phyloP scores from a whole-genome alignment of 2,888 invertebrate species.

The Drosophila setosimentum region DNA sequence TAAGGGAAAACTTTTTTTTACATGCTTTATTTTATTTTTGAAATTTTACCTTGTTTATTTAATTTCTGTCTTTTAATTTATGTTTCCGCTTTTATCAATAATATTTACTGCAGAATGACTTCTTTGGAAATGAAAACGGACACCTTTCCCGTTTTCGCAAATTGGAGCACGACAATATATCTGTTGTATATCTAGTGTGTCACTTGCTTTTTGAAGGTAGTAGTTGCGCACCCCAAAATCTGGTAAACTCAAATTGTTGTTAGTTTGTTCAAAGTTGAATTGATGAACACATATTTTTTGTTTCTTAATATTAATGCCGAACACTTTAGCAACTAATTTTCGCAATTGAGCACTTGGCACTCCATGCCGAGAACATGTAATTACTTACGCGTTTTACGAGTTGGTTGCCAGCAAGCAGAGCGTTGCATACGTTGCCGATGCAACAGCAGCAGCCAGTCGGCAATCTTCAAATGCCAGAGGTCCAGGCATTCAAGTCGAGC shows the following conservation, averaged over 20 bases:
- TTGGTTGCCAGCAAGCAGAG: slow-evolving; percentile 22
- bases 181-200: no score
- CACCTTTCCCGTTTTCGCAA: no score
- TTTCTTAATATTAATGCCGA: slow-evolving; percentile 63
- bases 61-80: background rate
- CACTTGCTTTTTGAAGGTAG: background rate
- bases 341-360: slow-evolving; percentile 39
- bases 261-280: slow-evolving; percentile 52
- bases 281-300: slow-evolving; percentile 50
- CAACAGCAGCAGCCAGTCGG: slow-evolving; percentile 18
- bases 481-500: slow-evolving; percentile 62
- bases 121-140: background rate
- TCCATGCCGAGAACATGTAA: slow-evolving; percentile 47
- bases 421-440: slow-evolving; percentile 17
- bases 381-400: slow-evolving; percentile 65
- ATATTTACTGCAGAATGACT: background rate
- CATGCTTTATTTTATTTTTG: background rate
- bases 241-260: slow-evolving; percentile 48
- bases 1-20: background rate
- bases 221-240: slow-evolving; percentile 14
- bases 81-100: background rate
- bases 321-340: slow-evolving; percentile 70
- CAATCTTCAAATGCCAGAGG: slow-evolving; percentile 64
- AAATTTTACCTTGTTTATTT: background rate
- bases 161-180: background rate